Base-by-base conservation (phyloP, 1,140 invertebrate species). In the Listronotus oregonensis region DNA sequence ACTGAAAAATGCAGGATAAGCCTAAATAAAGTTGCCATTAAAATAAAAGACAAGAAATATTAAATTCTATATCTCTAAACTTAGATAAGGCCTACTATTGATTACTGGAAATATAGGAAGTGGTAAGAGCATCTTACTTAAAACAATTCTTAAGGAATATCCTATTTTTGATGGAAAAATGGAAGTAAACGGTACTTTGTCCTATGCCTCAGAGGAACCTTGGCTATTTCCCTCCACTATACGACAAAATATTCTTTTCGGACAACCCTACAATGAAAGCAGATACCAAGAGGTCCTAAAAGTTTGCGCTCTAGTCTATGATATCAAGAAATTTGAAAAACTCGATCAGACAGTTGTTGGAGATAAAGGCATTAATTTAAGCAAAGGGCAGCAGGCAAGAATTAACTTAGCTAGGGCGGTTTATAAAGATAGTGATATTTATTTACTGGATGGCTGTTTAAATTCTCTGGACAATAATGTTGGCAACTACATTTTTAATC, bases 331-430 rank as follows among this genome's bases (percentile, higher is more conserved):
- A 60, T 84, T 89, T 64, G 83, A 83, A 31, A 79, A 84, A 66
- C 86, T 89, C 14, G 93, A 94, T 73, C 80, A 85, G 67, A 94
- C 92, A 0, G 77, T 92, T 12, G 90, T 95, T 6, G 94, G 94
- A 3, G 87, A 90, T 66, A 83, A 91, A 64, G 95, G 95, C 40
- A 87, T 94, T 12, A 89, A 85, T 69, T 81, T 93, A 10, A 95
- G 91, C 77, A 95, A 95, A 64, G 95, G 96, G 46, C 95, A 97
- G 79, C 89, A 92, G 70, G 94, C 92, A 12, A 85, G 94, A 71
- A 90, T 97, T 3, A 94, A 92, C 73, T 79, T 95, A 31, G 93
- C 93, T 0, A 85, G 92, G 49, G 87, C 92, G n/a, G 82, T 94
- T 1, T 95, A 95, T 78, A 84, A 85, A 52, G 85, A 89, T 77